phyloP scores from a whole-genome alignment of 2,888 invertebrate species.

The Drosophila trichaetosa region DNA sequence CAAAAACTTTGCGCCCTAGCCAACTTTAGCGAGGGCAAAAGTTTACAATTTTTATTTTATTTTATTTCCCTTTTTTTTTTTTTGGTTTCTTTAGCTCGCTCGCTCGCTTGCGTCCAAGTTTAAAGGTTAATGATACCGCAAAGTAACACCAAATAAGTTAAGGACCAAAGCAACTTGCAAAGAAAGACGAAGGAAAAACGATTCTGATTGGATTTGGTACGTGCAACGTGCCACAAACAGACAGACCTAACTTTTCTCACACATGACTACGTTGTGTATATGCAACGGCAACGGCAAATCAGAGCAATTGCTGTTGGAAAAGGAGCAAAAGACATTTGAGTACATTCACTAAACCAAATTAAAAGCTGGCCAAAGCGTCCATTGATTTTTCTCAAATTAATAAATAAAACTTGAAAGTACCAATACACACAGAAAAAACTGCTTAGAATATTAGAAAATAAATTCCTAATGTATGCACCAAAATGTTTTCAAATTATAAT shows the following conservation, averaged over 20 bases:
- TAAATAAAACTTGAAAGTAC: not conserved
- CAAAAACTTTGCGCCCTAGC: constrained; percentile 59
- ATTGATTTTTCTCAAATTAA: not conserved
- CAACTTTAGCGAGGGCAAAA: constrained; percentile 71
- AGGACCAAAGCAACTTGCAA: constrained; percentile 39
- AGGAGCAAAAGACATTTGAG: not conserved
- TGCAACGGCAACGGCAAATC: constrained; percentile 14
- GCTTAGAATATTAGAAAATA: not conserved
- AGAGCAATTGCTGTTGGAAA: not conserved
- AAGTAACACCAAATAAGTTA: constrained; percentile 77
- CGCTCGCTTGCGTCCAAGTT: constrained; percentile 61
- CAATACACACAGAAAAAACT: not conserved
- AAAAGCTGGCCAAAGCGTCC: not conserved
- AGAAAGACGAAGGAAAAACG: constrained; percentile 51
- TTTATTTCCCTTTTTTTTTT: not conserved
- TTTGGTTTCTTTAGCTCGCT: not conserved
- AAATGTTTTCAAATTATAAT: not conserved
- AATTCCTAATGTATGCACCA: no score
- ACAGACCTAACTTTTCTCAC: constrained; percentile 6
- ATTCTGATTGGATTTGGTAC: constrained; percentile 73
- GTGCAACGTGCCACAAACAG: constrained; percentile 27
- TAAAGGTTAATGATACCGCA: constrained; percentile 78
- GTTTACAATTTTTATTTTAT: constrained; percentile 68
- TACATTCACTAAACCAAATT: not conserved
- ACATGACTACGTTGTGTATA: constrained; percentile 13